A percentile compares a stretch with the other conserved stretches of the same genome.
These are phyloP conservation scores for Acridotheres tristis DNA, from an alignment of 2,797 vertebrate species.

Conservation along the genomic window DNA sequence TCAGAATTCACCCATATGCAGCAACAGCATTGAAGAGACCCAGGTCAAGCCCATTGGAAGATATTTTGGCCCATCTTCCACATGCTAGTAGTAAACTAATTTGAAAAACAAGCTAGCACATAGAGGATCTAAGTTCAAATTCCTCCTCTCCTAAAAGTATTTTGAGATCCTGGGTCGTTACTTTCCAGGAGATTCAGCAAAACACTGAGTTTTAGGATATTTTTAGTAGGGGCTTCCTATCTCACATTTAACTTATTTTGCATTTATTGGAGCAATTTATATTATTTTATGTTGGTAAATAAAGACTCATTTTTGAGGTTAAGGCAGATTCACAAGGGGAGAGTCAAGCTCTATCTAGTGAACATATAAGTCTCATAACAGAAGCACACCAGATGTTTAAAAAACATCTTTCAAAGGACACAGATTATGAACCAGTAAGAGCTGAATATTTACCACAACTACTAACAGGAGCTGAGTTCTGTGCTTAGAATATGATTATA, in stretches of 20 bases:
- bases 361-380: background rate
- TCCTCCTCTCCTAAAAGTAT: background rate
- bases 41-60: background rate
- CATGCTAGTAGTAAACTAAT: background rate
- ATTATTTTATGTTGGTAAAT: background rate
- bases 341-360: background rate
- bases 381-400: background rate
- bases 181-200: background rate
- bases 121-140: background rate
- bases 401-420: background rate
- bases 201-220: background rate
- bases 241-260: background rate
- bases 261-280: background rate
- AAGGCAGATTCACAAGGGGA: background rate
- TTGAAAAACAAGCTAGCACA: background rate
- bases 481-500: background rate
- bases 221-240: background rate
- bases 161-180: background rate
- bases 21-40: background rate
- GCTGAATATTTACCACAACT: background rate
- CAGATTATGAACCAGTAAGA: background rate
- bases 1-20: background rate
- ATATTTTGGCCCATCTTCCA: background rate
- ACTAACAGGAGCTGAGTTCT: background rate
- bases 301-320: background rate